phyloP scores from a whole-genome alignment of 2,888 invertebrate species.

The Nomada lathburiana region DNA sequence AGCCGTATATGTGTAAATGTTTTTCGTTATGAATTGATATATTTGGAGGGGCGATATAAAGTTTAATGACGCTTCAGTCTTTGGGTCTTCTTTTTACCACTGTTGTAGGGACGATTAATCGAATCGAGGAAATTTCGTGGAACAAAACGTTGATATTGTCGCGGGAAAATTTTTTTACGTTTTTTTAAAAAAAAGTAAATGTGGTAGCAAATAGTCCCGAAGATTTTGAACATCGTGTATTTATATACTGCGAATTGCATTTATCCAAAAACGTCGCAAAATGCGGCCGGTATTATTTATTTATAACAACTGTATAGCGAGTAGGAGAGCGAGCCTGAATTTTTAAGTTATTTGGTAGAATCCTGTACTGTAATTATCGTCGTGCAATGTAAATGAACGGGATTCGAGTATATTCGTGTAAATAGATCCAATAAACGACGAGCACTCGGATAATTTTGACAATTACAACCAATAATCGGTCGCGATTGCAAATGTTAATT shows the following conservation, averaged over 20 bases:
- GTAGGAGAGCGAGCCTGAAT: conserved; percentile 40
- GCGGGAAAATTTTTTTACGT: conserved; percentile 1
- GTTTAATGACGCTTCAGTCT: conserved; percentile 23
- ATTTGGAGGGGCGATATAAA: neutral
- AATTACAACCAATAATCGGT: conserved; percentile 1
- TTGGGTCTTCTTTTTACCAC: conserved; percentile 23
- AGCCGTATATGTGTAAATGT: conserved; percentile 59
- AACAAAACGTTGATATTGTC: neutral
- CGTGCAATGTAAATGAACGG: conserved; percentile 56
- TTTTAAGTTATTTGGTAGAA: conserved; percentile 66
- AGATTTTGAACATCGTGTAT: conserved; percentile 47
- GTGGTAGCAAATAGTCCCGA: conserved; percentile 28
- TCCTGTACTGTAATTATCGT: conserved; percentile 51
- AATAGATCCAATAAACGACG: conserved; percentile 46
- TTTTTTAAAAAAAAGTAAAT: conserved; percentile 2
- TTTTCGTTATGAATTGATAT: conserved; percentile 31
- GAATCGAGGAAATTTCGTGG: neutral
- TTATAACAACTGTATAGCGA: conserved; percentile 67
- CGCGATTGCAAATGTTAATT: conserved; percentile 13
- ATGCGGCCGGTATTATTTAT: conserved; percentile 70
- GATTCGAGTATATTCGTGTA: conserved; percentile 52
- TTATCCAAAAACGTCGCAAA: conserved; percentile 31
- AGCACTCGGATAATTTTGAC: conserved; percentile 32
- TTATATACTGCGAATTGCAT: conserved; percentile 54
- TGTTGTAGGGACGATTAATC: neutral